Base-by-base conservation (phyloP, 1,140 invertebrate genomes). In the Lordiphosa stackelbergi region DNA sequence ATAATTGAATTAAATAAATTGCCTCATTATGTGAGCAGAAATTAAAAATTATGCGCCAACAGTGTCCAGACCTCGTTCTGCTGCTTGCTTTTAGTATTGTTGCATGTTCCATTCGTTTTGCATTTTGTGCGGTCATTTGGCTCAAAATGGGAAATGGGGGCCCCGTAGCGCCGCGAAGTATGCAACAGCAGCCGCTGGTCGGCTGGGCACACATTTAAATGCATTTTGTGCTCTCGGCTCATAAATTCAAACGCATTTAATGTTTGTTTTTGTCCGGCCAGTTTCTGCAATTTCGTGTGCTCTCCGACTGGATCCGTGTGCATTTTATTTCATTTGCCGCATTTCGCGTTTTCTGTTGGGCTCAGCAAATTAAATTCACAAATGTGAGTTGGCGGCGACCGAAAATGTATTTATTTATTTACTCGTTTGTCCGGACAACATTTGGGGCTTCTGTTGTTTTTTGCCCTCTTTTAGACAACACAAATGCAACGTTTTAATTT, bases 1-100 rank as follows among this genome's bases (percentile, higher is more conserved):
- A 68, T 81, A 83, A 83, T 83, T 81, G 77, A 81, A 83, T 83
- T 75, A 73, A 81, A 83, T 81, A 81, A 79, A 81, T 79, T 73
- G 75, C 74, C 75, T 81, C 75, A 81, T 81, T 81, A 79, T 66
- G 62, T 58, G 61, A 73, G 62, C 53, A 64, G 58, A 77, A 70
- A 77, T 77, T 74, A 77, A 74, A 77, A 75, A 75, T 75, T 74
- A 75, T 75, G 66, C 66, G 62, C 53, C 72, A 69, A 61, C 53
- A 19, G 65, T 51, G 63, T 59, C 52, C 52, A 40, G 45, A 63
- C 56, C 52, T 56, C 42, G 24, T 52, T 8, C 22, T 56, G 48
- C 24, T 57, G 42, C 60, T 53, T 46, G 43, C 47, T 52, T 38
- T 49, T 71, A 46, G 42, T 65, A 42, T 55, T 75, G 68, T 61